phyloP scores from a whole-genome alignment of 2,113 vertebrate species.

The Pontoporia blainvillei region DNA sequence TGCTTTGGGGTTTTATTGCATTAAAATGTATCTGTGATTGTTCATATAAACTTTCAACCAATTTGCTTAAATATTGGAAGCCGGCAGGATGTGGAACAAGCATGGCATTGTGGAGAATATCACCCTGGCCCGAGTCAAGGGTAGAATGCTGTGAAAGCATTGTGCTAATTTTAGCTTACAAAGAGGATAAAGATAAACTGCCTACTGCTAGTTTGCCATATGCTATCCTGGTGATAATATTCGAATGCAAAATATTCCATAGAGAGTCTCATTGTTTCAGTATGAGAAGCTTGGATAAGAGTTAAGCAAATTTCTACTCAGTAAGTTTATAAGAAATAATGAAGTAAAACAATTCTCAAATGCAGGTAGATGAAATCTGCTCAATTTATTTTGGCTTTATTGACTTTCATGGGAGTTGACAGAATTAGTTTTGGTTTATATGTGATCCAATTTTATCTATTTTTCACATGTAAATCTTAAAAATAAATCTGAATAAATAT shows the following conservation, averaged over 20 bases:
- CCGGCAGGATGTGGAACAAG: constrained; percentile 70
- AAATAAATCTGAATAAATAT: constrained; percentile 88
- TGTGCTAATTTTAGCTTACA: constrained; percentile 99
- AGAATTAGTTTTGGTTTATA: constrained; percentile 85
- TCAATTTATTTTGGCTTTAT: constrained; percentile 84
- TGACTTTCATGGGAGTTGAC: constrained; percentile 84
- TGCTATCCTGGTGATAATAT: constrained; percentile 93
- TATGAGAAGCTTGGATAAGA: constrained; percentile 71
- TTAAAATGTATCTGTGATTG: constrained; percentile 63
- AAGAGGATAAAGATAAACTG: constrained; percentile 99
- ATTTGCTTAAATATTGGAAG: constrained; percentile 74
- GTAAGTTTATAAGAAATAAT: constrained; percentile 82
- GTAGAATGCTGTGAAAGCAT: constrained; percentile 87
- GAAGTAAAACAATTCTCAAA: constrained; percentile 82
- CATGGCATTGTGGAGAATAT: constrained; percentile 83
- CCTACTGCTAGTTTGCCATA: constrained; percentile 95
- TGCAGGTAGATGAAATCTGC: constrained; percentile 82
- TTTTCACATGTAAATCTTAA: constrained; percentile 89
- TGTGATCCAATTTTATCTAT: constrained; percentile 87
- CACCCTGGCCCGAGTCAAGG: constrained; percentile 84
- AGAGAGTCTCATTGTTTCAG: constrained; percentile 82
- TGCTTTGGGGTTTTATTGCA: constrained; percentile 30
- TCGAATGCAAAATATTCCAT: constrained; percentile 89
- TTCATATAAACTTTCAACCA: constrained; percentile 61
- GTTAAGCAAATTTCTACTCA: constrained; percentile 80